Evolutionary conservation across 2,113 vertebrate genomes (phyloP).

Genomic region (Ceyx margarethae): DNA sequence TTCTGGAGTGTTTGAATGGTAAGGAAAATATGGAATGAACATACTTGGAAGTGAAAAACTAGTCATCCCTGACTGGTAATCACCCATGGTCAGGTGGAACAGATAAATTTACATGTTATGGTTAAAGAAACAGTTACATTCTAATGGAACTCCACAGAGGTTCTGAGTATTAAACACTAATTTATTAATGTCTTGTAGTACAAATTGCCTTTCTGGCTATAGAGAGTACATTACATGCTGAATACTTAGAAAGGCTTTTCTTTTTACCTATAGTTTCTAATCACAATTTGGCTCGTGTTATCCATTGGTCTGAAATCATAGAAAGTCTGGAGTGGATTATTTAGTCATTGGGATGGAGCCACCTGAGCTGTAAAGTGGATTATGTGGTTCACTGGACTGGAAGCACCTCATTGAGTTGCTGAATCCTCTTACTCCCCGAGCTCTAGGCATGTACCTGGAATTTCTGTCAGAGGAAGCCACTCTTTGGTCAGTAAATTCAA

Average conservation of each 20-base stretch:
- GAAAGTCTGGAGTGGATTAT: conserved; percentile 30
- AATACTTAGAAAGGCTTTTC: neutral
- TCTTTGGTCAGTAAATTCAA: neutral
- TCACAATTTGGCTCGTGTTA: neutral
- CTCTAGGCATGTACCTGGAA: neutral
- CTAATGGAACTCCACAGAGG: neutral
- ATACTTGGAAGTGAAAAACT: neutral
- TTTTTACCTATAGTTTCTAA: conserved; percentile 9
- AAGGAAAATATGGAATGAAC: neutral
- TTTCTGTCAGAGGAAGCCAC: neutral
- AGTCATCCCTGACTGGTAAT: neutral
- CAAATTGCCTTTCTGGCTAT: neutral
- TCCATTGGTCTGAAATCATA: conserved; percentile 5
- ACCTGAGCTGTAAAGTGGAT: conserved; percentile 35
- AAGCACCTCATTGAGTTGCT: neutral
- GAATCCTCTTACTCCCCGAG: conserved; percentile 4
- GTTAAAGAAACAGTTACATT: neutral
- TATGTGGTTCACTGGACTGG: neutral
- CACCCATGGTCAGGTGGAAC: neutral
- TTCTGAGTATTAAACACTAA: neutral
- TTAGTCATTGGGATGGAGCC: conserved; percentile 17
- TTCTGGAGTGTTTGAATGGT: neutral
- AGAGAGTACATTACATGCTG: neutral
- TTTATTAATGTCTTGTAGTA: neutral
- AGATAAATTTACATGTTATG: neutral